These are phyloP conservation scores for Rapana venosa DNA, from an alignment of 2,888 invertebrate species.

Conservation along the genomic window DNA sequence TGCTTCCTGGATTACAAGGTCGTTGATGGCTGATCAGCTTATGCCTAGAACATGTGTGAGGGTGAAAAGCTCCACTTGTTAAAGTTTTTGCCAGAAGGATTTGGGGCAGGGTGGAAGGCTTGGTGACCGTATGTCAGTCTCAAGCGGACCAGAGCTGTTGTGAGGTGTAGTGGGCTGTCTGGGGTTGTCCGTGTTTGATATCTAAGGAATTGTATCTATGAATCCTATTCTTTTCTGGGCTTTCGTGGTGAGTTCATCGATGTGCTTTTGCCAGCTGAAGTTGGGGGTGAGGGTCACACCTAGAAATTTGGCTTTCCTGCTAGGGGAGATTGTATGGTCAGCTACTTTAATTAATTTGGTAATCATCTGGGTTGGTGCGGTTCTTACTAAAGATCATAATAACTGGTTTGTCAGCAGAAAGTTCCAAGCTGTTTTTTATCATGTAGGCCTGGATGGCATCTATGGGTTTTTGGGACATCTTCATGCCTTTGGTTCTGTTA, in stretches of 20 bases:
- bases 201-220: no score
- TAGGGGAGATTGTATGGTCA: no score
- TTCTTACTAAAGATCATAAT: no score
- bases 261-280: not conserved
- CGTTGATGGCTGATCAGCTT: not conserved
- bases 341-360: not conserved
- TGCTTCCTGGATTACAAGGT: constrained; percentile 1
- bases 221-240: no score
- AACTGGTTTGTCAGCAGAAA: not conserved
- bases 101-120: not conserved
- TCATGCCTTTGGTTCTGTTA: not conserved
- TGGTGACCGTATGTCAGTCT: not conserved
- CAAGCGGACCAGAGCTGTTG: not conserved
- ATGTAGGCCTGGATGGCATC: not conserved
- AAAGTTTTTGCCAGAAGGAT: not conserved
- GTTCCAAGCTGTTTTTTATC: not conserved
- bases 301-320: not conserved
- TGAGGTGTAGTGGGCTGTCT: not conserved
- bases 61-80: not conserved
- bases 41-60: not conserved
- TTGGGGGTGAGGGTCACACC: not conserved
- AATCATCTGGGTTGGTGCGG: not conserved
- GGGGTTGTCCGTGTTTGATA: not conserved
- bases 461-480: not conserved
- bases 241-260: no score